Evolutionary conservation across 2,797 vertebrate genomes (phyloP).

Genomic region (Bradypodion pumilum): DNA sequence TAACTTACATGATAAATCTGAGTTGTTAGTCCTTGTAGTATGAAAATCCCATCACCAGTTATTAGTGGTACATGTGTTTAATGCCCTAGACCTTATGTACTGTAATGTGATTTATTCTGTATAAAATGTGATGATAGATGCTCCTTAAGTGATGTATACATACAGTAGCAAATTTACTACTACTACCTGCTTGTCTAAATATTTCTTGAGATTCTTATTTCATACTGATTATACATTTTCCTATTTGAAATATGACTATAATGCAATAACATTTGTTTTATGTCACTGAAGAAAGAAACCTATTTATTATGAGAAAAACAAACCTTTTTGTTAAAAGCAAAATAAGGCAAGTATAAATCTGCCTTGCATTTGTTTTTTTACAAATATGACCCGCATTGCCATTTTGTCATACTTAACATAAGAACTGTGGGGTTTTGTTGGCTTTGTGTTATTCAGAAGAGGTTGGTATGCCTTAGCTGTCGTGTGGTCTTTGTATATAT

Average conservation of each 20-base stretch:
- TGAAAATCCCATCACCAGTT: too few species aligned
- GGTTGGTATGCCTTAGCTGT: slow-evolving; percentile 1
- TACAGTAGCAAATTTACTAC: background rate
- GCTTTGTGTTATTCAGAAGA: background rate
- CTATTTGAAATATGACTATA: background rate
- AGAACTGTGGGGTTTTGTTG: background rate
- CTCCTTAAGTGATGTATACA: background rate
- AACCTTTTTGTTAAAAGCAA: background rate
- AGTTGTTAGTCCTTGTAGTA: too few species aligned
- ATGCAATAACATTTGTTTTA: background rate
- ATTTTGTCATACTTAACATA: background rate
- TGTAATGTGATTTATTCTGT: background rate
- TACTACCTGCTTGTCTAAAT: background rate
- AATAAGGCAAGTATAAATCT: background rate
- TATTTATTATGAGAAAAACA: background rate
- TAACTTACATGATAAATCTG: too few species aligned
- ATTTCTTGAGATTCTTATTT: background rate
- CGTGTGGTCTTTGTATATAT: background rate
- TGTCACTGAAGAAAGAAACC: background rate
- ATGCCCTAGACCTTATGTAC: too few species aligned
- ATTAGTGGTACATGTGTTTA: too few species aligned
- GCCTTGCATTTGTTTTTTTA: background rate
- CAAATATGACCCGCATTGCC: background rate
- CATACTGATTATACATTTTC: background rate
- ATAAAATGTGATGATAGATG: background rate